Evolutionary conservation across 2,888 invertebrate genomes (phyloP).

Genomic region (Theretra japonica): DNA sequence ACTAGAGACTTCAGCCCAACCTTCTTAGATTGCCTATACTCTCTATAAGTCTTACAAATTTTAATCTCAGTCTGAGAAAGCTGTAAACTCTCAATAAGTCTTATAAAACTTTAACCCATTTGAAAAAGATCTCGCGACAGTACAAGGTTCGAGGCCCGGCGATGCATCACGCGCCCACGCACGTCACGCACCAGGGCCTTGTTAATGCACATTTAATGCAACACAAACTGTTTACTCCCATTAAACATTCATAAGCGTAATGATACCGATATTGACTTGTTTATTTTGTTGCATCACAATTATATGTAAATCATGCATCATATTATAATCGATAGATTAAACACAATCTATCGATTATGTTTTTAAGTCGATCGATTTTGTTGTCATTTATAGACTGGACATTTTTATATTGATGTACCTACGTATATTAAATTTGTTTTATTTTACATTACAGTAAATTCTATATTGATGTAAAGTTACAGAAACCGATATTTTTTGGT

Average conservation of each 20-base stretch:
- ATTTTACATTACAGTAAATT: too few species aligned
- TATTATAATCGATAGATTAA: conserved; percentile 3
- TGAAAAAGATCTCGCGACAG: conserved; percentile 23
- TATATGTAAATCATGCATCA: background rate
- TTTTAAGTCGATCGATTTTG: conserved; percentile 2
- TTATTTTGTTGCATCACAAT: conserved; percentile 13
- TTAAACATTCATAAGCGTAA: conserved; percentile 28
- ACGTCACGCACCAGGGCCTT: conserved; percentile 40
- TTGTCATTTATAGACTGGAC: background rate
- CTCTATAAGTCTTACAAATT: too few species aligned
- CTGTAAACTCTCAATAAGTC: background rate
- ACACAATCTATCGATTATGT: background rate
- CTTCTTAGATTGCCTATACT: background rate
- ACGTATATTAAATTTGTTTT: too few species aligned
- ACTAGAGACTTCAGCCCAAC: too few species aligned
- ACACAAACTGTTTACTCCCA: conserved; percentile 28
- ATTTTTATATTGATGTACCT: background rate
- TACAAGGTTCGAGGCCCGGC: conserved; percentile 26
- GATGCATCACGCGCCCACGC: conserved; percentile 33
- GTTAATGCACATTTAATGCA: conserved; percentile 48
- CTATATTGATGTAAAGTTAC: too few species aligned
- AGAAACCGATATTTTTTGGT: background rate
- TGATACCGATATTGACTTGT: conserved; percentile 24
- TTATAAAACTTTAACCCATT: background rate
- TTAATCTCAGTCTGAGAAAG: too few species aligned